Evolutionary conservation across 2,888 invertebrate genomes (phyloP).

Genomic region (Acanthoscelides obtectus): DNA sequence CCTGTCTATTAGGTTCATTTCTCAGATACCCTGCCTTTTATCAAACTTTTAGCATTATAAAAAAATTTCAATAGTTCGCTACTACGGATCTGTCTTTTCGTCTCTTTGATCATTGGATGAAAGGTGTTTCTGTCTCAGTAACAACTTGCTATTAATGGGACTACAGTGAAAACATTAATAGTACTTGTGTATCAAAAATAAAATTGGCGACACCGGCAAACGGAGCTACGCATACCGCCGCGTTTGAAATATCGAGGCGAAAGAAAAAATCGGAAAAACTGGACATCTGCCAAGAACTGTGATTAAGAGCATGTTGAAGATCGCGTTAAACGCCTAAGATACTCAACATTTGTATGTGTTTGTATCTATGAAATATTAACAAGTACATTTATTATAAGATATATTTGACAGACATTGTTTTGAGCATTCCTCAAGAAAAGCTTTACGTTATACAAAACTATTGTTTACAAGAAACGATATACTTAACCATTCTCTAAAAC

Average conservation of each 20-base stretch:
- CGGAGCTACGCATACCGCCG: not conserved
- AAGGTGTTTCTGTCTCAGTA: not conserved
- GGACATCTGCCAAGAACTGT: not conserved
- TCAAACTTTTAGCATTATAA: too few species aligned
- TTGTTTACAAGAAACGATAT: too few species aligned
- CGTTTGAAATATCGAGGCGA: not conserved
- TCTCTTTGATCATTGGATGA: too few species aligned
- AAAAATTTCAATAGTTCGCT: too few species aligned
- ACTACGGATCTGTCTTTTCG: too few species aligned
- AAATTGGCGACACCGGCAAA: not conserved
- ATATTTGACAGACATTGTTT: not conserved
- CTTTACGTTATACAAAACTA: too few species aligned
- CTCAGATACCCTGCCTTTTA: too few species aligned
- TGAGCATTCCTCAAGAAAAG: not conserved
- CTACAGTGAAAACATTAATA: not conserved
- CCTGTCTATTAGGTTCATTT: too few species aligned
- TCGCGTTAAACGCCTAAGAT: not conserved
- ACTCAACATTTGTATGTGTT: not conserved
- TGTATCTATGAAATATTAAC: not conserved
- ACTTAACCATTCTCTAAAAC: too few species aligned
- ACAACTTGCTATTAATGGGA: not conserved
- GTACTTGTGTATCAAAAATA: not conserved
- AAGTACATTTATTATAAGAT: not conserved
- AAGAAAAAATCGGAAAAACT: not conserved
- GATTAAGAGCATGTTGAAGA: not conserved